Base-by-base conservation (phyloP, 2,888 invertebrate genomes). In the Acanthococcus lagerstroemiae region DNA sequence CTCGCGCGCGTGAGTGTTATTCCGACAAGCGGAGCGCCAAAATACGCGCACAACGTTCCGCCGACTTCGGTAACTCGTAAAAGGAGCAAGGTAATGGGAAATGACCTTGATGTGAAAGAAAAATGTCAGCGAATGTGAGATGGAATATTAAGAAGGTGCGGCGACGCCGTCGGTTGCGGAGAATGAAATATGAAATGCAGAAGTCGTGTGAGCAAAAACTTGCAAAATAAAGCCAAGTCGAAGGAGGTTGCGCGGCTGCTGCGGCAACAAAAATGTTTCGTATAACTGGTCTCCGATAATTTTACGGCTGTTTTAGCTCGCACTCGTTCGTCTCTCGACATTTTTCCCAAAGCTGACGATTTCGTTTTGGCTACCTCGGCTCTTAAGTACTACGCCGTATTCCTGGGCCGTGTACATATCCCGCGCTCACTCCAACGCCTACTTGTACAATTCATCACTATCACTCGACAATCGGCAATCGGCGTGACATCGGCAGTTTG, bases 81-180 rank as follows among this genome's bases (percentile, higher is more conserved):
- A 57, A 44, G 37, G 57, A 57, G 57, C 57, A 57, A 57, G 57
- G 57, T 44, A 57, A 57, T 57, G 57, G 57, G 57, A 57, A 57
- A 57, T 57, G 57, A 57, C 57, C 57, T 57, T 57, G 57, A 57
- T 24, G 57, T 57, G 57, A 57, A 57, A 57, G 57, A 57, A 57
- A 57, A 57, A 57, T 57, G 57, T 57, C 57, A 57, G 57, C 57
- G 37, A 50, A 50, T 50, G 50, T 57, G 44, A 57, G 57, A 19
- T 6, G 12, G 45, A 22, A 22, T 26, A 2, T 55, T 9, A 12
- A 27, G 6, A 21, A 44, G 30, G 55, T 44, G 44, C 37, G 44
- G 24, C 37, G 22, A 15, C 37, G 24, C 30, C 57, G 56, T 24
- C 27, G 26, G 12, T 17, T 26, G 19, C n/a, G 26, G 27, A 37